Evolutionary conservation across 2,113 vertebrate species (phyloP).

Genomic region (Agapornis roseicollis): DNA sequence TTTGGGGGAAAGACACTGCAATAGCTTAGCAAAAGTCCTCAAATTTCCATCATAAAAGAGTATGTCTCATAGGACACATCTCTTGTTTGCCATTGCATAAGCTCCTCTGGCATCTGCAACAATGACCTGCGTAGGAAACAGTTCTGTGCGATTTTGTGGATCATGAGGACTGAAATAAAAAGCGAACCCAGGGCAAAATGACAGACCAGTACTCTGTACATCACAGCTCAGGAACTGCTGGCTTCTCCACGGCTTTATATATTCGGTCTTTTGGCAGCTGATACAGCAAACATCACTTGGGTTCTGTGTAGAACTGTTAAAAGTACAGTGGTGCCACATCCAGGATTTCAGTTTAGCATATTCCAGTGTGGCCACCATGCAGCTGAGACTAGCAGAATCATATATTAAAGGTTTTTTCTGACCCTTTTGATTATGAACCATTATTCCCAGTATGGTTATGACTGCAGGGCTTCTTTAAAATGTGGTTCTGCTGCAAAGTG

Average conservation of each 20-base stretch:
- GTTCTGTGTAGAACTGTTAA: fast-evolving
- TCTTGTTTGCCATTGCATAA: neutral
- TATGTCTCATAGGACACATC: fast-evolving
- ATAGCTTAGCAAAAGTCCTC: neutral
- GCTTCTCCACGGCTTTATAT: fast-evolving
- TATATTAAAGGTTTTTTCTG: fast-evolving
- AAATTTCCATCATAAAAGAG: neutral
- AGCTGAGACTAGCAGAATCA: neutral
- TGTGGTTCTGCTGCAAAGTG: neutral
- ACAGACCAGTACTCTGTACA: fast-evolving
- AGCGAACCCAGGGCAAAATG: fast-evolving
- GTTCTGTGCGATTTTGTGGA: fast-evolving
- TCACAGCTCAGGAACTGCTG: neutral
- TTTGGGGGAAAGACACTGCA: neutral
- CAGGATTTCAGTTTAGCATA: neutral
- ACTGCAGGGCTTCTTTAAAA: neutral
- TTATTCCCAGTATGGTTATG: neutral
- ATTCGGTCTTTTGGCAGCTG: neutral
- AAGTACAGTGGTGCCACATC: fast-evolving
- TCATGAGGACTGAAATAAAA: fast-evolving
- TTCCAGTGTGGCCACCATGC: neutral
- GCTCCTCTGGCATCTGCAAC: neutral
- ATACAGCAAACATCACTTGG: fast-evolving
- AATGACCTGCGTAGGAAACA: fast-evolving
- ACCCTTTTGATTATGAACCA: fast-evolving